Base-by-base conservation (phyloP, 2,888 invertebrate species). In the Periphyllus acericola region DNA sequence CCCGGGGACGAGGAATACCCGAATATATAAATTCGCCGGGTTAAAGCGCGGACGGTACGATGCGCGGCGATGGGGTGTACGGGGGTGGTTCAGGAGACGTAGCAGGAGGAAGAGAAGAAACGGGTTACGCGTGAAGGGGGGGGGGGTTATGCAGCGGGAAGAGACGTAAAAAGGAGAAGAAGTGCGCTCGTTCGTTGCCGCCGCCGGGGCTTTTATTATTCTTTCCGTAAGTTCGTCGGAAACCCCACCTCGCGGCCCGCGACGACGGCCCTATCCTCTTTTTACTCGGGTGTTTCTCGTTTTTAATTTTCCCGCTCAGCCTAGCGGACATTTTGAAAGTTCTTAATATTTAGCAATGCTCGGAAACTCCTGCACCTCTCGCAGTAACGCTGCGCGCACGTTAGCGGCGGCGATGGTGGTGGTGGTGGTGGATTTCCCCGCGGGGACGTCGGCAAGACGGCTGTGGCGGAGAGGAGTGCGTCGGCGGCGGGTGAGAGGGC, bases 261-360 rank as follows among this genome's bases (percentile, higher is more conserved):
- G 21, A 32, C 55, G 29, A 46, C 60, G 52, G 72, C 71, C 78
- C 74, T 82, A 76, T 79, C 89, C 89, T 89, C 83, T 84, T 84
- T 84, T 84, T 84, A 84, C 84, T 32, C 66, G 46, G 84, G 76
- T 46, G 76, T 76, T 76, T 46, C 66, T 84, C 76, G 75, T 90
- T 90, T 90, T 90, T 90, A 90, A 90, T 90, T 90, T 90, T 90
- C 90, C 89, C 90, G 90, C 90, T 90, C 90, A 87, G 89, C 89
- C 88, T 85, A 89, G 90, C 90, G 90, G 90, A 90, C 90, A 90
- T 90, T 90, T 90, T 90, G 90, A 90, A 90, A 90, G 90, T 90
- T 90, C 90, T 90, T 90, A 90, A 90, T 90, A 90, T 90, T 90
- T 90, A 89, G 90, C 90, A 89, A 90, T 90, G 90, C 83, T 40